Percentiles rank a stretch among this genome's conserved stretches.
Evolutionary conservation across 2,797 vertebrate genomes (phyloP).

Genomic region (Hydrolagus colliei): DNA sequence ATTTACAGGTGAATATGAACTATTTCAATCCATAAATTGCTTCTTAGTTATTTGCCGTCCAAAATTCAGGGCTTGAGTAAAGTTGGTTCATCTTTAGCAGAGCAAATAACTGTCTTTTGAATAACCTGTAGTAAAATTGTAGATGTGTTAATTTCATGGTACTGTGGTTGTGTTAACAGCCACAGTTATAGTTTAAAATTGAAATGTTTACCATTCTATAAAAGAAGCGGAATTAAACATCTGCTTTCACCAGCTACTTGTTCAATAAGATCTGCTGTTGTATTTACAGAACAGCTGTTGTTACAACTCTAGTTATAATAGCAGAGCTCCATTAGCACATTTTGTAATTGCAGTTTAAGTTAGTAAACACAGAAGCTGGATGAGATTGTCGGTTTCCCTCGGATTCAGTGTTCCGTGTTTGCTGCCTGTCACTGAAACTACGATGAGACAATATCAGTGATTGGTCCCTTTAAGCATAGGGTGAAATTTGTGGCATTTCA

Average conservation of each 20-base stretch:
- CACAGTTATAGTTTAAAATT: not conserved
- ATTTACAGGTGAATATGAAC: too few relatives aligned
- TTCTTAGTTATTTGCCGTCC: constrained; percentile 8
- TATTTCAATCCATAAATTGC: not conserved
- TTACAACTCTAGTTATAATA: not conserved
- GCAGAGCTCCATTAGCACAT: not conserved
- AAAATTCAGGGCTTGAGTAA: not conserved
- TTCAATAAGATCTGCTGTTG: not conserved
- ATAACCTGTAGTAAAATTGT: constrained; percentile 2
- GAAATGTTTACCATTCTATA: not conserved
- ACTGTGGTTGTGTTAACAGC: not conserved
- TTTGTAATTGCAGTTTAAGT: not conserved
- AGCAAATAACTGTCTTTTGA: not conserved
- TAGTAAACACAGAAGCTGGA: not conserved
- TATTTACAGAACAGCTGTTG: not conserved
- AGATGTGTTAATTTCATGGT: not conserved
- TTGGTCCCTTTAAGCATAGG: too few relatives aligned
- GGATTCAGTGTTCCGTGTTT: too few relatives aligned
- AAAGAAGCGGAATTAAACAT: constrained; percentile 10
- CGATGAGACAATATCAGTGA: too few relatives aligned
- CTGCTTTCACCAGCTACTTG: not conserved
- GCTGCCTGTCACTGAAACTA: too few relatives aligned
- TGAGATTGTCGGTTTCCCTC: too few relatives aligned
- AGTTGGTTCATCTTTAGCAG: not conserved
- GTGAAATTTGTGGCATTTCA: too few relatives aligned